Evolutionary conservation across 2,797 vertebrate species (phyloP), one percentile per base, ranked within the genome.

Genomic region (Neosilurus hyrtlii): DNA sequence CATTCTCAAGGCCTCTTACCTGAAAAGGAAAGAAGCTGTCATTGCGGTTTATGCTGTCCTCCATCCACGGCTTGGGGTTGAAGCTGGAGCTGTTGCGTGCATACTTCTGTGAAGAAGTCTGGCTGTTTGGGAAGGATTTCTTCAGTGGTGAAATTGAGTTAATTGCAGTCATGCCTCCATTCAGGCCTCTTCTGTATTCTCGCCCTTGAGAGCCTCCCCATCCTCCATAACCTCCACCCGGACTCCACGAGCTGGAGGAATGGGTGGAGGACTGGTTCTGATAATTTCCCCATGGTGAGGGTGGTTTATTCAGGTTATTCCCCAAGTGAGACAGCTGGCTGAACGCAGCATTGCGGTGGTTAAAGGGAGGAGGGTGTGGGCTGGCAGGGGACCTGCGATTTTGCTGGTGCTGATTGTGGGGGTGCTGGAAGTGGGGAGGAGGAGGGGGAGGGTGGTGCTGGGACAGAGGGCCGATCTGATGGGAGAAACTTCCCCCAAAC

Each of bases 81-180:
- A 99, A 98, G 86, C 96, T 94, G 43, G 97, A 96, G 92, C 93
- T 96, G 92, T 97, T 97, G 87, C 98, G 95, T 87, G 96, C 93
- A n/a, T 97, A 99, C 92, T 99, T 99, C 95, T 98, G 98, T 63
- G 97, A 95, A 84, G 96, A 95, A 89, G 98, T 96, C 92, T 99
- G 98, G 94, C 96, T 99, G 94, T 96, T 99, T 78, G 97, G 95
- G 89, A 99, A 99, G 88, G 98, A 98, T 90, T 99, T 99, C 96
- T 99, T 99, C 85, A 99, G 91, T 35, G 98, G 98, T 0, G 98
- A 99, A 90, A 99, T 99, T 84, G 97, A 98, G 93, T 98, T 99
- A 80, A 99, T 95, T 86, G 96, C 95, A 0, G 96, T 95, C 91
- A 98, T 95, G 26, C 97, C 97, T 90, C 97, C 97, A 1, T 96